Evolutionary conservation across 2,888 invertebrate genomes (phyloP), one percentile per base, ranked within the genome.

Genomic region (Leptarthrus brevirostris): DNA sequence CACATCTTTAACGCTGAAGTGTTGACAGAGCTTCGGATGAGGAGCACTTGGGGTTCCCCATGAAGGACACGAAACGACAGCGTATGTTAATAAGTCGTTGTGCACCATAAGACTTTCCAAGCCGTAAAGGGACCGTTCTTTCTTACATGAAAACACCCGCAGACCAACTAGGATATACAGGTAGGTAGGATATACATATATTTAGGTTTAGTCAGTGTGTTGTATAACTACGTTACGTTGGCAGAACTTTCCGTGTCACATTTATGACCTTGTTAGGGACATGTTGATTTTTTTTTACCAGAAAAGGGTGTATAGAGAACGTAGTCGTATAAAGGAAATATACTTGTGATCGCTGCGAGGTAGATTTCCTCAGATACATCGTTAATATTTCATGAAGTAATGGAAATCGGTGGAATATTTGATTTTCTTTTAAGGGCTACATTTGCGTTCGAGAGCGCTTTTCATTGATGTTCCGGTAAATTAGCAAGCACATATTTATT

Each of bases 81-180:
- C 36, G 58, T 58, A 58, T 58, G 58, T 34, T 58, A 58, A 58
- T 58, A 58, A 58, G 58, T 58, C 58, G 58, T 58, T 58, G 18
- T 58, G 36, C 36, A 58, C 58, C 36, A 36, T 2, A 58, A 36
- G 40, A 58, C 40, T 58, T 58, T 36, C 18, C 10, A 24, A 54
- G 6, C 34, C 20, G 36, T 58, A 36, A 58, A 34, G 58, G 36
- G 36, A 58, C 58, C 58, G 16, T 36, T 58, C 20, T 56, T 30
- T 30, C 16, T 56, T 58, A 58, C 36, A 36, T 58, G 20, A 58
- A 36, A 36, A 34, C 36, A 36, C 36, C 18, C 10, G 36, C n/a
- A 40, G n/a, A 6, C 40, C 40, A 12, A 3, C 8, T 36, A 16
- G 16, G 36, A 58, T 14, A 26, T 56, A 56, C 5, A 16, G 14